Percentiles rank a stretch among this genome's conserved stretches.
Conservation (phyloP, 1,140 invertebrate species). For the Gyrodactylus salaris region DNA sequence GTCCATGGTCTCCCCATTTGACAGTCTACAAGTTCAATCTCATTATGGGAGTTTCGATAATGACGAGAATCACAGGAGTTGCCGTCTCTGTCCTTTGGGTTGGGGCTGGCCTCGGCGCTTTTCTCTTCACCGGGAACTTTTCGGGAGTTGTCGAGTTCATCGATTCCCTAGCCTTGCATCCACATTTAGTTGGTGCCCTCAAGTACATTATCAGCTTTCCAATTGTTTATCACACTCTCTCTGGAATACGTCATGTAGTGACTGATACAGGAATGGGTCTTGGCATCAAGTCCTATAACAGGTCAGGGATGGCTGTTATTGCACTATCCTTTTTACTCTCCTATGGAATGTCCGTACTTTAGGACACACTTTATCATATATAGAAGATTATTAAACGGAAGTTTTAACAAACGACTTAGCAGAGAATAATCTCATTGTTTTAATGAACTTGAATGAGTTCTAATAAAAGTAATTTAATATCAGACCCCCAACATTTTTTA, state of each 20-base stretch:
- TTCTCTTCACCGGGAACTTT: not conserved
- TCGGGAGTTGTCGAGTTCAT: not conserved
- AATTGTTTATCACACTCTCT: not conserved
- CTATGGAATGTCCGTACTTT: too few relatives aligned
- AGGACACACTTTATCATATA: too few relatives aligned
- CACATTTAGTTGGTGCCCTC: not conserved
- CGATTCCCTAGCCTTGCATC: not conserved
- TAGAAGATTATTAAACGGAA: too few relatives aligned
- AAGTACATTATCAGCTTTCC: not conserved
- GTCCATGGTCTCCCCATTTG: not conserved
- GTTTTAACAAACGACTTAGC: too few relatives aligned
- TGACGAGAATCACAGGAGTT: not conserved
- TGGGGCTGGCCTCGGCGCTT: not conserved
- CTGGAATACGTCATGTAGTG: not conserved
- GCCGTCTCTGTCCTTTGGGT: not conserved
- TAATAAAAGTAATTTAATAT: not conserved
- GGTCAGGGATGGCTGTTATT: not conserved
- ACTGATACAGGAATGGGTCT: not conserved
- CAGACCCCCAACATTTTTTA: too few relatives aligned
- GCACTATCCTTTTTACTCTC: not conserved
- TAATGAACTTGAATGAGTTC: too few relatives aligned
- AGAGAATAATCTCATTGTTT: too few relatives aligned
- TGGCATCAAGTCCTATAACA: not conserved
- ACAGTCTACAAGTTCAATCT: not conserved
- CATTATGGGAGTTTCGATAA: not conserved